Percentiles rank a stretch among this genome's conserved stretches.
Conservation (phyloP, 2,888 invertebrate genomes). For the Eustalomyia histrio region DNA sequence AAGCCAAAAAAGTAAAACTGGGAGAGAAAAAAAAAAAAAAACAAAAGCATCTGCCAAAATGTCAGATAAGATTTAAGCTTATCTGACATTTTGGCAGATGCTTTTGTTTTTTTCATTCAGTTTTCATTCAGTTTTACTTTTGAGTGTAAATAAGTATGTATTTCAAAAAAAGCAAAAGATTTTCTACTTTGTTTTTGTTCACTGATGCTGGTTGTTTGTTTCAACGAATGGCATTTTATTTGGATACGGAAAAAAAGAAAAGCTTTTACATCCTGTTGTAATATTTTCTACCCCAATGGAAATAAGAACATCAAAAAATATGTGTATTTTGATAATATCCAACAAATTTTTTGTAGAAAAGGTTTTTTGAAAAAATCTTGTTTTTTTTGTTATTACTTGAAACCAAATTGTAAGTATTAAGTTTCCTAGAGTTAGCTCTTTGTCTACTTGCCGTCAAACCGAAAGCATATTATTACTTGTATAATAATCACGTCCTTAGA, state of each 20-base stretch:
- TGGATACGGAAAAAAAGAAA: neutral
- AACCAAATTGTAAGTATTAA: too few relatives aligned
- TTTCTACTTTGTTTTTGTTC: neutral
- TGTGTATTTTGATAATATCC: neutral
- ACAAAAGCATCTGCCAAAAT: conserved; percentile 3
- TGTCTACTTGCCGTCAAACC: too few relatives aligned
- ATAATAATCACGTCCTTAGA: too few relatives aligned
- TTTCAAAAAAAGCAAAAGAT: neutral
- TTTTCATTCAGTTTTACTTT: neutral
- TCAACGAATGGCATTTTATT: neutral
- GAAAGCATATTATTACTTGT: too few relatives aligned
- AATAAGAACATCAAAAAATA: neutral
- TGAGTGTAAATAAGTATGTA: neutral
- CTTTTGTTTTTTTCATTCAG: too few relatives aligned
- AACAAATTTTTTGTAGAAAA: too few relatives aligned
- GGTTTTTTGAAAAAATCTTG: too few relatives aligned
- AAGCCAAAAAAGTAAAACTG: neutral
- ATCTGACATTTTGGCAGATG: too few relatives aligned
- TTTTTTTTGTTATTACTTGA: too few relatives aligned
- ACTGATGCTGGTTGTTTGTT: neutral
- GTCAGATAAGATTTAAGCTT: neutral
- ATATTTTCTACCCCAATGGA: neutral
- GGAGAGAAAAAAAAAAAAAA: neutral
- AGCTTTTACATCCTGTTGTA: neutral
- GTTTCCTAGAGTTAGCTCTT: too few relatives aligned